phyloP scores from a whole-genome alignment of 2,113 vertebrate species.

The Rhinogobius similis region DNA sequence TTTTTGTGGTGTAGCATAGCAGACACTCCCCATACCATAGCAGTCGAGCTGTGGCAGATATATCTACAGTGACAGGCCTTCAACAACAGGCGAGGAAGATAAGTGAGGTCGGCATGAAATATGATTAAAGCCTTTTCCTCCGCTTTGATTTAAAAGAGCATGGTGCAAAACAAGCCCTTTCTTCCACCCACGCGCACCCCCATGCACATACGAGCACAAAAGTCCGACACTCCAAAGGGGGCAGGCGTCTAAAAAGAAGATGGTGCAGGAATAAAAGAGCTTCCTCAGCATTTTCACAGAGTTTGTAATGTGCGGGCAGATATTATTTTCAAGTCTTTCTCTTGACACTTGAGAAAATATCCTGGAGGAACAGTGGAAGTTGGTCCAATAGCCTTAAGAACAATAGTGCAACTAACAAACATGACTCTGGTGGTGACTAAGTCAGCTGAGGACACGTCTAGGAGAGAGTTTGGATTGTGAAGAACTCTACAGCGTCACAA shows the following conservation, averaged over 20 bases:
- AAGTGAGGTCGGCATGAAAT: constrained; percentile 67
- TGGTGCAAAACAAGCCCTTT: constrained; percentile 58
- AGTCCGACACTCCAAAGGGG: constrained; percentile 27
- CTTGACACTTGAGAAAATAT: constrained; percentile 15
- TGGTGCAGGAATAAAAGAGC: constrained; percentile 15
- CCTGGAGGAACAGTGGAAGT: background rate
- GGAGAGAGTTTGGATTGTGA: background rate
- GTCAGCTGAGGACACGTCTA: background rate
- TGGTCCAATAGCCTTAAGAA: background rate
- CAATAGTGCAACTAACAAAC: background rate
- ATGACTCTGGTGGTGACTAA: background rate
- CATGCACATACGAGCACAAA: constrained; percentile 14
- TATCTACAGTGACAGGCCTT: constrained; percentile 59
- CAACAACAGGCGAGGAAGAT: constrained; percentile 62
- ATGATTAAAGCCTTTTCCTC: constrained; percentile 64
- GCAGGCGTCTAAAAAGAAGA: constrained; percentile 17
- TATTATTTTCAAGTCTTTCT: constrained; percentile 16
- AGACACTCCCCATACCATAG: constrained; percentile 11
- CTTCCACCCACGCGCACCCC: constrained; percentile 30
- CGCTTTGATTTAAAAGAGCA: constrained; percentile 66
- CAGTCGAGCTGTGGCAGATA: constrained; percentile 34
- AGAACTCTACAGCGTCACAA: too few relatives aligned
- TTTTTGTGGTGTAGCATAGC: constrained; percentile 9
- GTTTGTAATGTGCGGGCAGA: constrained; percentile 16
- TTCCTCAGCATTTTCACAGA: constrained; percentile 33